phyloP scores from a whole-genome alignment of 1,140 invertebrate genomes.

The Drosophila sp. region DNA sequence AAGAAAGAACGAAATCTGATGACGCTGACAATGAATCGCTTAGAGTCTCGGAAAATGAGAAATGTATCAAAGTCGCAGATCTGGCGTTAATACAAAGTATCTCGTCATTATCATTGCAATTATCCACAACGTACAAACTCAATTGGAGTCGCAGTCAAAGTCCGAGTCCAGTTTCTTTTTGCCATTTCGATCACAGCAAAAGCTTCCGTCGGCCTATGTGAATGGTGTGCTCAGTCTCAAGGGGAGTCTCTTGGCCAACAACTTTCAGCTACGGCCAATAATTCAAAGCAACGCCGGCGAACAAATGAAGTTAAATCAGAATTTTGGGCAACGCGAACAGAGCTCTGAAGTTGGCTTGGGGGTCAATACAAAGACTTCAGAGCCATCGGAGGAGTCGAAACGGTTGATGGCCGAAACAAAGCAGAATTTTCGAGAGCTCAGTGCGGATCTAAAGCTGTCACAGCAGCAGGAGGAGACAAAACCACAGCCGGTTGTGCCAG shows the following conservation, averaged over 20 bases:
- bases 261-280: neutral
- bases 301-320: neutral
- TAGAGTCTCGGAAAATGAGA: constrained; percentile 42
- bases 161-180: no score
- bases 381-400: neutral
- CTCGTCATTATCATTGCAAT: constrained; percentile 21
- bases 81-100: constrained; percentile 20
- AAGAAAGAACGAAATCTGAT: constrained; percentile 26
- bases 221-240: constrained; percentile 68
- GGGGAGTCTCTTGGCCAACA: constrained; percentile 46
- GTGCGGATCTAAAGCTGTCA: neutral
- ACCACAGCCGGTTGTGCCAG: neutral
- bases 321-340: neutral
- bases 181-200: neutral
- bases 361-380: neutral
- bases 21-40: constrained; percentile 22
- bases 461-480: neutral
- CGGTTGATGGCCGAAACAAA: constrained; percentile 6
- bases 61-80: constrained; percentile 53
- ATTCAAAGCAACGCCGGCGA: neutral
- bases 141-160: neutral
- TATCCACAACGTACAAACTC: neutral
- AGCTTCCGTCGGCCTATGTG: constrained; percentile 42
- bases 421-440: neutral
- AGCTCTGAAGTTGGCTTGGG: neutral